Evolutionary conservation across 2,888 invertebrate species (phyloP).

Genomic region (Oligia latruncula): DNA sequence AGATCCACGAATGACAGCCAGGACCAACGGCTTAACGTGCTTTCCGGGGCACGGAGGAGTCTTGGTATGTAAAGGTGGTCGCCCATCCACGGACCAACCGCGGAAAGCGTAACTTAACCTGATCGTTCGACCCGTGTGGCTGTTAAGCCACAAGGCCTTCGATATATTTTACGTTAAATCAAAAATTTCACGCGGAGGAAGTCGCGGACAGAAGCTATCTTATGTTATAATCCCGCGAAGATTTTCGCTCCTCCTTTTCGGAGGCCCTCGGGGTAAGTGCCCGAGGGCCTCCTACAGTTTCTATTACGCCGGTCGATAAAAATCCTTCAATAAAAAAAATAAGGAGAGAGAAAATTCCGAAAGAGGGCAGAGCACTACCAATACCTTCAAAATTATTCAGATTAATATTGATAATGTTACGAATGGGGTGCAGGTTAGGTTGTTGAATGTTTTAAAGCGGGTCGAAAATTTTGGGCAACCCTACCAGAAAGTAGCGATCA

Average conservation of each 20-base stretch:
- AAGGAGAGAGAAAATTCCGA: background rate
- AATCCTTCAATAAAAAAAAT: background rate
- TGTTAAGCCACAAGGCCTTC: background rate
- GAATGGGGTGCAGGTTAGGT: too few relatives aligned
- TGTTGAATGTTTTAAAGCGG: background rate
- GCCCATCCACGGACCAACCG: background rate
- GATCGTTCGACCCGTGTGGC: background rate
- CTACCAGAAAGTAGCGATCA: constrained; percentile 38
- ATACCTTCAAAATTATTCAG: background rate
- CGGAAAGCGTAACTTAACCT: background rate
- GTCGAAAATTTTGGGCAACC: constrained; percentile 31
- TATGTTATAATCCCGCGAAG: background rate
- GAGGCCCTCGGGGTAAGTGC: too few relatives aligned
- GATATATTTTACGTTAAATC: background rate
- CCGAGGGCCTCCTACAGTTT: background rate
- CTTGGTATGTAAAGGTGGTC: background rate
- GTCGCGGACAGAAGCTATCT: background rate
- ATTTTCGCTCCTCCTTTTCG: background rate
- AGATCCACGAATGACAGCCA: too few relatives aligned
- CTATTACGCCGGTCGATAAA: background rate
- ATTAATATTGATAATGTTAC: too few relatives aligned
- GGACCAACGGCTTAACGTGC: too few relatives aligned
- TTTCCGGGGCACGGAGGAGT: too few relatives aligned
- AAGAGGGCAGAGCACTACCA: background rate
- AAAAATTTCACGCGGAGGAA: background rate